Conservation (phyloP, 2,888 invertebrate species). For the Cistogaster globosa region DNA sequence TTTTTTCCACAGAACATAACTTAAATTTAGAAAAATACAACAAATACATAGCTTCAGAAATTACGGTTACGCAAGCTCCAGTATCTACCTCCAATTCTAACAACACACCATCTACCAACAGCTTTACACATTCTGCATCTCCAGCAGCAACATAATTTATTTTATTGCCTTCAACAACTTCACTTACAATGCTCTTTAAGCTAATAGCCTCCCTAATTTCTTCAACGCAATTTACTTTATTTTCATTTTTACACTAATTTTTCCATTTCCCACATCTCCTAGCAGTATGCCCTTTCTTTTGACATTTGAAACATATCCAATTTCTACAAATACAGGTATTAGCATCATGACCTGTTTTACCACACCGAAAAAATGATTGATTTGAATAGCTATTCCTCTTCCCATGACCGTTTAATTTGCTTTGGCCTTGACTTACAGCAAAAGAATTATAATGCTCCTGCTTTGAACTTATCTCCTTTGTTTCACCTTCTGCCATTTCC, state of each 20-base stretch:
- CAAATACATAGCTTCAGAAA: conserved; percentile 49
- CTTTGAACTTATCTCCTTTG: conserved; percentile 23
- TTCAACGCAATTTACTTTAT: background rate
- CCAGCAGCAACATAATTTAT: background rate
- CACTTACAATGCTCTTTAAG: background rate
- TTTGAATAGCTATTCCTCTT: background rate
- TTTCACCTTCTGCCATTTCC: conserved; percentile 49
- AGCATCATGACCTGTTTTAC: background rate
- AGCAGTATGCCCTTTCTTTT: conserved; percentile 41
- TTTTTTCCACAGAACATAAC: conserved; percentile 39
- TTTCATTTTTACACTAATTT: background rate
- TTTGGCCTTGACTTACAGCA: background rate
- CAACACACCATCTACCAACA: conserved; percentile 27
- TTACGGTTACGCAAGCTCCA: conserved; percentile 51
- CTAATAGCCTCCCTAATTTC: conserved; percentile 1
- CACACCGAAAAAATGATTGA: background rate
- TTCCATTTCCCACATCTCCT: background rate
- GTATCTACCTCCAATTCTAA: conserved; percentile 60
- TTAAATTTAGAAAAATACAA: conserved; percentile 35
- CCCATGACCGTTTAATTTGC: background rate
- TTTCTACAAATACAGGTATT: conserved; percentile 16
- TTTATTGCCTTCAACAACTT: background rate
- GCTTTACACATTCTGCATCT: conserved; percentile 20
- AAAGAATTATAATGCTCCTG: conserved; percentile 6
- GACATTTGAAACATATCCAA: conserved; percentile 42